Percentiles rank a stretch among this genome's conserved stretches.
Evolutionary conservation across 2,113 vertebrate genomes (phyloP).

Genomic region (Larimichthys crocea): DNA sequence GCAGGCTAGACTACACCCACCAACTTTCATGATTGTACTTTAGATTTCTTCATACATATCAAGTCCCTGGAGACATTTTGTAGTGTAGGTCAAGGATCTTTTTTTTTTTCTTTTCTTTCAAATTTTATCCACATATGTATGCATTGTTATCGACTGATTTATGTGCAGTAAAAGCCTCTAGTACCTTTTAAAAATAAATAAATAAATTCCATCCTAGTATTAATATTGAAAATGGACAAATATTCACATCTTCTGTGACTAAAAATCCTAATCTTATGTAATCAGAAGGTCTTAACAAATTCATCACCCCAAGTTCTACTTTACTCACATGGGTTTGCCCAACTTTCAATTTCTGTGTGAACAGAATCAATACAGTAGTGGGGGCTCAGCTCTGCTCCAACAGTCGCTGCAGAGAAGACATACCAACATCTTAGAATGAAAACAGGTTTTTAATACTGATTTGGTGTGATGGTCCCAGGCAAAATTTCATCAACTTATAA

Average conservation of each 20-base stretch:
- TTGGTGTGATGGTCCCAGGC: neutral
- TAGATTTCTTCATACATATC: constrained; percentile 59
- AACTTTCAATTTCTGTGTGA: constrained; percentile 36
- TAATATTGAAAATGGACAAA: neutral
- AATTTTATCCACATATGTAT: neutral
- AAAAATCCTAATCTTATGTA: constrained; percentile 13
- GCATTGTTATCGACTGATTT: neutral
- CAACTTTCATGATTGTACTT: constrained; percentile 34
- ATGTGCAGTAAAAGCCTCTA: neutral
- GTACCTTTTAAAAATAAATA: too few species aligned
- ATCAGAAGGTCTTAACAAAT: constrained; percentile 11
- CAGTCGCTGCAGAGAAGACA: constrained; percentile 16
- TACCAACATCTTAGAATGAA: constrained; percentile 3
- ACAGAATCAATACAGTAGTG: constrained; percentile 22
- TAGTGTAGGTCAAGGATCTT: constrained; percentile 33
- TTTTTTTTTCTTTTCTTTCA: neutral
- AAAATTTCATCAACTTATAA: constrained; percentile 18
- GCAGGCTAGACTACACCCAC: constrained; percentile 32
- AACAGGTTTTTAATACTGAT: neutral
- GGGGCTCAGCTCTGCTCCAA: constrained; percentile 9
- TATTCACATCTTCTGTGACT: neutral
- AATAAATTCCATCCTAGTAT: neutral
- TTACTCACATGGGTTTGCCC: constrained; percentile 7
- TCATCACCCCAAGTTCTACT: constrained; percentile 45
- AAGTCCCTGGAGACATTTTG: constrained; percentile 17